phyloP scores from a whole-genome alignment of 2,888 invertebrate genomes.

The Eurois occulta region DNA sequence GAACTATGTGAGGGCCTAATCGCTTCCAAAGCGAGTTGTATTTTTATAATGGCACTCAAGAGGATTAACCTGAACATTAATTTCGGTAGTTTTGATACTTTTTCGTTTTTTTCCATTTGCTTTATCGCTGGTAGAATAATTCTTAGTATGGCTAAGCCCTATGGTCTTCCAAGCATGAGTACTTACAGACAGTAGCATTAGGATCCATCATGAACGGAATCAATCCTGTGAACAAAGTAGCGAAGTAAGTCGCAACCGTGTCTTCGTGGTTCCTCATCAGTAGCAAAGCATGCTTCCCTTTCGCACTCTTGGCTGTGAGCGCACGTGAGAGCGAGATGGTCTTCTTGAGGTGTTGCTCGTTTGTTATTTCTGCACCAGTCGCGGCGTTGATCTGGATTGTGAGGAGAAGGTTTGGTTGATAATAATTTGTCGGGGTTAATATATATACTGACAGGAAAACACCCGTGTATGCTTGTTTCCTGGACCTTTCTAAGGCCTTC shows the following conservation, averaged over 20 bases:
- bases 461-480: too few species aligned
- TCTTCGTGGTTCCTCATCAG: conserved; percentile 73
- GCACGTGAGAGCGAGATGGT: conserved; percentile 70
- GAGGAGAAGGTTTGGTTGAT: not conserved
- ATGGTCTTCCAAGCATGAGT: not conserved
- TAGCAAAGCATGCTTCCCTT: conserved; percentile 65
- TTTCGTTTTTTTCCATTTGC: not conserved
- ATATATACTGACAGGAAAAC: too few species aligned
- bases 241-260: conserved; percentile 71
- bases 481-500: too few species aligned
- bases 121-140: too few species aligned
- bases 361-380: conserved; percentile 67
- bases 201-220: conserved; percentile 74
- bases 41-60: too few species aligned
- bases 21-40: too few species aligned
- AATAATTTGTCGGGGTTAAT: not conserved
- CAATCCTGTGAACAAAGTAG: conserved; percentile 69
- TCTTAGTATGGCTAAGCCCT: not conserved
- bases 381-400: conserved; percentile 64
- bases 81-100: not conserved
- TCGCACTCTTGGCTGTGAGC: conserved; percentile 58
- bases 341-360: conserved; percentile 64
- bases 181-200: conserved; percentile 71
- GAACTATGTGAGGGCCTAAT: too few species aligned
- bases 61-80: not conserved